Base-by-base conservation (phyloP, 2,888 invertebrate species). In the Torymus texanus region DNA sequence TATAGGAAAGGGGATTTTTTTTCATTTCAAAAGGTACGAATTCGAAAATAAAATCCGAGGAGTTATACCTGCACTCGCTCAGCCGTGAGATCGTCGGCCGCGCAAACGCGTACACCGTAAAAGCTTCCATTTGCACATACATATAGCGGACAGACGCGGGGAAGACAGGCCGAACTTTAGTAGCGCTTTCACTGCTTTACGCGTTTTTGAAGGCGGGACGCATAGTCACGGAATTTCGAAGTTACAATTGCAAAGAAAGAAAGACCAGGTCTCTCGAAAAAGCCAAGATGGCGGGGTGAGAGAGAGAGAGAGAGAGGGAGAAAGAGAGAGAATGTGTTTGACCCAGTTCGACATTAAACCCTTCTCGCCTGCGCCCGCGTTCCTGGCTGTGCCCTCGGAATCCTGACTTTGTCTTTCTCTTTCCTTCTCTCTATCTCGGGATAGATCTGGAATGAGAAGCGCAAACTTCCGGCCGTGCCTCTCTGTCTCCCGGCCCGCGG, bases 291-390 rank as follows among this genome's bases (percentile, higher is more conserved):
- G 41, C 12, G 51, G 21, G 13, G 24, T 4, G 41, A 16, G 24
- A 16, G 73, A 18, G 24, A 11, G 41, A 16, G 24, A 16, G 73
- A 18, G 11, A 14, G 10, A 5, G 3, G n/a, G 21, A 16, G 61
- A 11, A 21, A 8, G 50, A 14, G 61, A 51, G 67, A 67, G 65
- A 24, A 65, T 70, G 61, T 76, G 79, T 81, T 81, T 81, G 81
- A 79, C 81, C 81, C 62, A 81, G 81, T 81, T 81, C 56, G 61
- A 63, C 70, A 62, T 74, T 81, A 76, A 76, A 76, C 29, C 76
- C 71, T 67, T 73, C 72, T 61, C 55, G 24, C 74, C 65, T 58
- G 70, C 65, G 55, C 62, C 50, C 67, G 41, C 41, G 41, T 41
- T 41, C 41, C 41, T 41, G 41, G 58, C 58, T n/a, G n/a, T 10